Conservation (phyloP, 2,113 vertebrate species). For the Isichthys henryi region DNA sequence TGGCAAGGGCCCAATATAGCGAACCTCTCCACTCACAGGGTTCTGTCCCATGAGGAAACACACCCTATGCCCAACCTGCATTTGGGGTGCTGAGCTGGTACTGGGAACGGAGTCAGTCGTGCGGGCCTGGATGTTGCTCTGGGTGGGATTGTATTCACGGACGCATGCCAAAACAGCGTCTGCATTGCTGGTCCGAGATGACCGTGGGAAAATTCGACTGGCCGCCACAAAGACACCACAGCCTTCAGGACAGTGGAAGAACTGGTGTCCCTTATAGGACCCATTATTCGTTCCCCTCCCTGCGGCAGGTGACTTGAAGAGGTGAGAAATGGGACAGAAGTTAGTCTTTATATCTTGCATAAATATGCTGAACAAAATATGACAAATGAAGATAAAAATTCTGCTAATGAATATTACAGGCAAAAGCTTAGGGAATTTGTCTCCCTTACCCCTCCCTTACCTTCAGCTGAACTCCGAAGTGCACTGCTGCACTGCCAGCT, state of each 20-base stretch:
- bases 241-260: slow-evolving; percentile 61
- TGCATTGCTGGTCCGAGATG: not conserved
- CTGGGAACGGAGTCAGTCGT: slow-evolving; percentile 26
- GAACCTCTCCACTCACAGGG: slow-evolving; percentile 43
- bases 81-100: not conserved
- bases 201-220: slow-evolving; percentile 41
- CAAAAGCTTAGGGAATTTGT: not conserved
- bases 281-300: slow-evolving; percentile 57
- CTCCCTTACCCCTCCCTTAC: too few relatives aligned
- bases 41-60: slow-evolving; percentile 39
- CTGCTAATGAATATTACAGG: not conserved
- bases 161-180: not conserved
- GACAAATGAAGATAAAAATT: not conserved
- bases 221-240: slow-evolving; percentile 59
- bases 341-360: not conserved
- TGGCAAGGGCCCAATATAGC: slow-evolving; percentile 50
- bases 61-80: slow-evolving; percentile 51
- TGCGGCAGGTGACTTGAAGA: slow-evolving; percentile 42
- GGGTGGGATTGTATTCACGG: not conserved
- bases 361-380: not conserved
- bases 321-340: not conserved
- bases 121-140: slow-evolving; percentile 36
- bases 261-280: slow-evolving; percentile 55
- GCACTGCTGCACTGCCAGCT: slow-evolving; percentile 47
- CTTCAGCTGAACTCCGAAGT: slow-evolving; percentile 67